phyloP scores from a whole-genome alignment of 2,113 vertebrate genomes.

The Phalacrocorax aristotelis region DNA sequence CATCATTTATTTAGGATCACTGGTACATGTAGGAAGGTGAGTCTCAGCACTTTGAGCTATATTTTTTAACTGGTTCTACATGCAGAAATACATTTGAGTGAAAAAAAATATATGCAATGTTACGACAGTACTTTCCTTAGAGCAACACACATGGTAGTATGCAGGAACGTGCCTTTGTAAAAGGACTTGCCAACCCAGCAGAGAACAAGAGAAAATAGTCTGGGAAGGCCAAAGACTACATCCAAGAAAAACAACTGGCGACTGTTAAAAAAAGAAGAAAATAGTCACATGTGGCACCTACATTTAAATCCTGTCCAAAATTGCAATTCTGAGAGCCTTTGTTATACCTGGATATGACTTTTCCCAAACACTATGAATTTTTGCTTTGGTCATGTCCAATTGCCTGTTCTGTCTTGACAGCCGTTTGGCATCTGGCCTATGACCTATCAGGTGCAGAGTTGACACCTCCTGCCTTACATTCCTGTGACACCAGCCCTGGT shows the following conservation, averaged over 20 bases:
- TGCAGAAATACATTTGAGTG: background rate
- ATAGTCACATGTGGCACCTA: accelerated
- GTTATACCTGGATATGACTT: background rate
- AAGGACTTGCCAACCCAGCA: background rate
- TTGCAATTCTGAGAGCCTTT: background rate
- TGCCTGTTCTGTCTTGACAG: background rate
- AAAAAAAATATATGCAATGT: background rate
- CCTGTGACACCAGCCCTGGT: background rate
- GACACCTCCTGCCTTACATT: accelerated
- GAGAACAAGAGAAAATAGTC: background rate
- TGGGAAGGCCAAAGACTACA: background rate
- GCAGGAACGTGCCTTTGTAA: background rate
- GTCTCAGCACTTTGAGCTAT: background rate
- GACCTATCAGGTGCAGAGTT: background rate
- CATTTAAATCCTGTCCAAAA: background rate
- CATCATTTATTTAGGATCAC: constrained; percentile 24
- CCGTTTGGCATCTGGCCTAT: background rate
- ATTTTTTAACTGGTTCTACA: background rate
- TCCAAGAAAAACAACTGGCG: background rate
- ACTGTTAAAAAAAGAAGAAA: background rate
- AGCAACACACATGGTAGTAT: accelerated
- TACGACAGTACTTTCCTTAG: background rate
- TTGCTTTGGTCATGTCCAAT: background rate
- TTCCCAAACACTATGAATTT: background rate
- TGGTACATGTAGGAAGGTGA: background rate